Evolutionary conservation across 2,113 vertebrate species (phyloP), one percentile per base, ranked within the genome.

Genomic region (Hystrix cristata): DNA sequence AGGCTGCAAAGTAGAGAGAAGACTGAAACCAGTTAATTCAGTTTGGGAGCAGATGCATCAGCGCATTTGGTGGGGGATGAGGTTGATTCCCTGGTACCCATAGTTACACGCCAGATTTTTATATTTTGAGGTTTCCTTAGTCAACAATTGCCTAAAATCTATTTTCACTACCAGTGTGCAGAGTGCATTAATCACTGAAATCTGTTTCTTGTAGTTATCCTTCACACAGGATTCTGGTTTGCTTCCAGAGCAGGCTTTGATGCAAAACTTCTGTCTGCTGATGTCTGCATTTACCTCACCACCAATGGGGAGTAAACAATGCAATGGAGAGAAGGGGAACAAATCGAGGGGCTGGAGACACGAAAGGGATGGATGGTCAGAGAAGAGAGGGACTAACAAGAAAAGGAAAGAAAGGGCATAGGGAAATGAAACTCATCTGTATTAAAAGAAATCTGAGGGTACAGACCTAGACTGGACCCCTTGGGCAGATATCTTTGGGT

Each of bases 111-210:
- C 57, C 87, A 96, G 71, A 94, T 90, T 97, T 98, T 97, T 65
- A 79, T 93, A 98, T 95, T 97, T 95, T 92, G 89, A 62, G 84
- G 64, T 71, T 97, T 96, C 95, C 94, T 95, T 97, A 93, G 96
- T 92, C 94, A 97, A 85, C 48, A 81, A 83, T 95, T 69, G 53
- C 78, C 85, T 95, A 82, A 97, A 96, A 79, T 92, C 55, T 97
- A 76, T 95, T 97, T 97, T 93, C 38, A 84, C 85, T 25, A 95
- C 67, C 87, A 94, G 48, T 90, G 48, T 94, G 69, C 60, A 64
- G 64, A 84, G 96, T 78, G 65, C 78, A 93, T 97, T 95, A 97
- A 97, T 97, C 96, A 95, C 72, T 87, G 92, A 92, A 92, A 59
- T 91, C 76, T 97, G 48, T 81, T 96, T 94, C 16, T 96, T 71